Percentiles rank a stretch among this genome's conserved stretches.
phyloP scores from a whole-genome alignment of 37 sponge, comb jelly and placozoan species.

The Aplysina aerophoba region DNA sequence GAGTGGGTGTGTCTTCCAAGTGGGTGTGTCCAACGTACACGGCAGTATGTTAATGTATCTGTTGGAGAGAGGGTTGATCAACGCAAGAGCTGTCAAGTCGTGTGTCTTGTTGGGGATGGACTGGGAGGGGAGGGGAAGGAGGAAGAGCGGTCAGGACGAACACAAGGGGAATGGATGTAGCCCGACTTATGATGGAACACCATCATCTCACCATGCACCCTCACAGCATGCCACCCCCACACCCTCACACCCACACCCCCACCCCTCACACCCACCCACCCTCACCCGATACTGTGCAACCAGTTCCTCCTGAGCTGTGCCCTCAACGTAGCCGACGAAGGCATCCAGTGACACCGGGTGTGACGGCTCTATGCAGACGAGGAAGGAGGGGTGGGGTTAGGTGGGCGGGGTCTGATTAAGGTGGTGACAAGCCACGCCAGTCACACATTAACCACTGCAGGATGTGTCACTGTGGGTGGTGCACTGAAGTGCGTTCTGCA shows the following conservation, averaged over 20 bases:
- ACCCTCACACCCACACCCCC: no score
- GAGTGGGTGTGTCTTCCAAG: background rate
- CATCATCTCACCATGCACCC: background rate
- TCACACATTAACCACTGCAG: no score
- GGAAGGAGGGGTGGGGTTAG: background rate
- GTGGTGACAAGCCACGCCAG: background rate
- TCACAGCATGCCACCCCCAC: no score
- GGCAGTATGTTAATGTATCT: conserved; percentile 22
- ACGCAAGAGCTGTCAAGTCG: background rate
- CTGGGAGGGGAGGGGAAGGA: background rate
- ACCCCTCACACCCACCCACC: no score
- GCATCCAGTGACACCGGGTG: background rate
- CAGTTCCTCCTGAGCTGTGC: conserved; percentile 1
- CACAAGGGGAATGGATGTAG: no score
- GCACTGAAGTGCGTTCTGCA: background rate
- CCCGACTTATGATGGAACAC: no score
- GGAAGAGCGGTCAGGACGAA: background rate
- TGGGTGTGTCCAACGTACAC: background rate
- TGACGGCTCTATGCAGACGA: background rate
- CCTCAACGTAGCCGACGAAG: background rate
- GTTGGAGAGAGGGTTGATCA: conserved; percentile 23
- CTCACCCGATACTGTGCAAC: background rate
- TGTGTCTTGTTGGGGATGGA: conserved; percentile 7
- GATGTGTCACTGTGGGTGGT: background rate
- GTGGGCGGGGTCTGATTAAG: background rate